These are phyloP conservation scores for Vireo altiloquus DNA, from an alignment of 2,113 vertebrate genomes.

Conservation along the genomic window DNA sequence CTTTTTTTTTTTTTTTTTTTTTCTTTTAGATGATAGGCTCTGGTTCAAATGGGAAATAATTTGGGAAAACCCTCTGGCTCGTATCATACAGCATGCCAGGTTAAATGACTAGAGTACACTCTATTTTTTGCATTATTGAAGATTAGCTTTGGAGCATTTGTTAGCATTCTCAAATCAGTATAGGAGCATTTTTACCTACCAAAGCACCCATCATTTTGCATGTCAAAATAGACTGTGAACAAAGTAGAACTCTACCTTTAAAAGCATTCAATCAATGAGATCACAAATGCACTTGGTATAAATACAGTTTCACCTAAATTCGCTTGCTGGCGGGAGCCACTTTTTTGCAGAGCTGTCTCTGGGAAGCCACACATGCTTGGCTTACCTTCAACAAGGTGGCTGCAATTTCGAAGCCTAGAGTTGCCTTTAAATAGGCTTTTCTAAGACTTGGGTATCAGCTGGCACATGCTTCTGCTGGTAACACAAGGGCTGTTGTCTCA, in stretches of 20 bases:
- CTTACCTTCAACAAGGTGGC: not conserved
- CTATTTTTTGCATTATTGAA: not conserved
- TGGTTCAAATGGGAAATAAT: constrained; percentile 22
- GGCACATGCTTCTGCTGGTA: not conserved
- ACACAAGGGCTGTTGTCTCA: not conserved
- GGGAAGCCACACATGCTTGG: not conserved
- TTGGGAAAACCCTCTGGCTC: constrained; percentile 29
- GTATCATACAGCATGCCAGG: not conserved
- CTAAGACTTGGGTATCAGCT: not conserved
- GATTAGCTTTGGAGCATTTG: not conserved
- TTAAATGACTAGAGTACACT: not conserved
- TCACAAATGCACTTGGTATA: not conserved
- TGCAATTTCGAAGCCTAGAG: not conserved
- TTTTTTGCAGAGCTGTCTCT: not conserved
- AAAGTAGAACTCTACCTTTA: not conserved
- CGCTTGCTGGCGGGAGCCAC: not conserved
- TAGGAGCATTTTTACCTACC: not conserved
- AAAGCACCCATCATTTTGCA: not conserved
- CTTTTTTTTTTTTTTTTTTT: not conserved
- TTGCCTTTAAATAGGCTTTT: not conserved
- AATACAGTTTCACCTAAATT: not conserved
- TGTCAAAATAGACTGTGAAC: not conserved
- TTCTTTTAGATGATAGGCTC: not conserved
- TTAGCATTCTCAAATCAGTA: not conserved
- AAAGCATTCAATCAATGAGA: not conserved